Percentiles rank a stretch among this genome's conserved stretches.
These are phyloP conservation scores for Scophthalmus maximus DNA, from an alignment of 2,113 vertebrate genomes.

Conservation along the genomic window DNA sequence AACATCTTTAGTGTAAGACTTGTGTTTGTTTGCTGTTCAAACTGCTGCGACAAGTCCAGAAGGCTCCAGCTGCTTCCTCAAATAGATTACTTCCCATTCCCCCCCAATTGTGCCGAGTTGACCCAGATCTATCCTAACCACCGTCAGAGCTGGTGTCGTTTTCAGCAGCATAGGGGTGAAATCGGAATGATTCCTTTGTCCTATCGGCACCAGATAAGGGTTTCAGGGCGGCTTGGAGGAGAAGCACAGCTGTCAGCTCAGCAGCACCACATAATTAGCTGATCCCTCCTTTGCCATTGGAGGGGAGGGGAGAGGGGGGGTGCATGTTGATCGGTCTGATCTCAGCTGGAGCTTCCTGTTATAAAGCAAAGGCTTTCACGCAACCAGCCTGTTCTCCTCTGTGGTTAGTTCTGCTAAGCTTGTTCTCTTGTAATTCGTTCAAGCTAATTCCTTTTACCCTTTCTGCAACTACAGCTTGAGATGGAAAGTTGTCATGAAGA, in stretches of 20 bases:
- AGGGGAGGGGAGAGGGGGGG: neutral
- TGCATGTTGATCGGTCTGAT: constrained; percentile 61
- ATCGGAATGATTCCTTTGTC: constrained; percentile 39
- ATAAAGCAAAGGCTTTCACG: constrained; percentile 43
- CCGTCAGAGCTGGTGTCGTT: constrained; percentile 3
- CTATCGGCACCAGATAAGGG: constrained; percentile 54
- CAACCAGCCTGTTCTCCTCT: constrained; percentile 31
- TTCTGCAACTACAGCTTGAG: neutral
- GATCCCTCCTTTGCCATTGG: constrained; percentile 38
- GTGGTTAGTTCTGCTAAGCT: constrained; percentile 25
- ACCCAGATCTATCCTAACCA: constrained; percentile 38
- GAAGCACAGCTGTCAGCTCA: constrained; percentile 55
- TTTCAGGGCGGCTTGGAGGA: constrained; percentile 21
- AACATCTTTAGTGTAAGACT: constrained; percentile 7
- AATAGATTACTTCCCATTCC: constrained; percentile 58
- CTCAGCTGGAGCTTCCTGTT: constrained; percentile 68
- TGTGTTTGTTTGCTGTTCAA: constrained; percentile 29
- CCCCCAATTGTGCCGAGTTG: constrained; percentile 41
- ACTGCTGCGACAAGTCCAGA: constrained; percentile 31
- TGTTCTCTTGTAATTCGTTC: constrained; percentile 4
- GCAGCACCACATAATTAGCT: constrained; percentile 68
- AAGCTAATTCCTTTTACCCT: neutral
- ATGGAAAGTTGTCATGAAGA: neutral
- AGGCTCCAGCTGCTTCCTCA: constrained; percentile 59
- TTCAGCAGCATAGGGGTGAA: constrained; percentile 23